Evolutionary conservation across 1,140 invertebrate genomes (phyloP), one percentile per base, ranked within the genome.

Genomic region (Saxidomus purpurata): DNA sequence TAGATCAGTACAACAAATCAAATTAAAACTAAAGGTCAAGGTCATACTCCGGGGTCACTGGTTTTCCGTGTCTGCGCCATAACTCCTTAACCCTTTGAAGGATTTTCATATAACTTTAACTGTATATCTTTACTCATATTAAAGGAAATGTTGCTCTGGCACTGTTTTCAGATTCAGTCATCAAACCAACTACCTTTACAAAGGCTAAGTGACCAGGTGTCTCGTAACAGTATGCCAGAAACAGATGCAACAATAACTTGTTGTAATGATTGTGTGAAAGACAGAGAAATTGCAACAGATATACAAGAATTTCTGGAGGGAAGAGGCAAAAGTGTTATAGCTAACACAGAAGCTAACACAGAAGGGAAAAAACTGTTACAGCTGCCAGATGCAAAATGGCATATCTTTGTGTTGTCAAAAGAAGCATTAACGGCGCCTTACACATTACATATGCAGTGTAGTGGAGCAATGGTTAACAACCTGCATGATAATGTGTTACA

Each of bases 391-490:
- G 43, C 76, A 47, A 67, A 63, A 25, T 82, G 80, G 80, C 40
- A 82, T 31, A 47, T 82, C 15, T 82, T 82, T 82, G 80, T 82
- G 0, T 67, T 82, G 9, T 82, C 80, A 25, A 28, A 82, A 49
- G 80, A 61, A 43, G 36, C 80, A 0, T 28, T 82, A 4, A 0
- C 8, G 1, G 0, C 4, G 15, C 13, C n/a, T 36, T 1, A 47
- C 22, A 25, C 36, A 0, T 15, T 82, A 13, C 4, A 3, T 43
- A 25, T 6, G 2, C 19, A 34, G 3, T 82, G 80, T 67, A 59
- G n/a, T 11, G 55, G 13, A 3, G 36, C 38, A 19, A 38, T 82
- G 59, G 49, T 22, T 13, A 59, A 82, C 1, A 43, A 59, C 61
- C 25, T 82, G 55, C 2, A 2, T 1, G 36, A 67, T 13, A 63